Evolutionary conservation across 1,140 invertebrate genomes (phyloP).

Genomic region (Lucilia sericata): DNA sequence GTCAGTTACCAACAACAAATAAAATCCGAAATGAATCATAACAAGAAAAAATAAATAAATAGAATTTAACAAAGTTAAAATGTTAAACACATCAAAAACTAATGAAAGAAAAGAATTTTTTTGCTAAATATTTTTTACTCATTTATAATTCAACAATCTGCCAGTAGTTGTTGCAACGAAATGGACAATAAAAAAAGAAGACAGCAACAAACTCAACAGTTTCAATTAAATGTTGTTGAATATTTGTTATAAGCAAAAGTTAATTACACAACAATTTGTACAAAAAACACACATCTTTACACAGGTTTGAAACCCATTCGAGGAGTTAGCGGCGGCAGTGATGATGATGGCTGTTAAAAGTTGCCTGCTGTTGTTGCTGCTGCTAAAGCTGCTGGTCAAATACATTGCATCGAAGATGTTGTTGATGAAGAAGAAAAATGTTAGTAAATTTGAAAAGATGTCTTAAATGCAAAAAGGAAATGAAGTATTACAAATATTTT

Average conservation of each 20-base stretch:
- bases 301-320: not conserved
- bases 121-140: not conserved
- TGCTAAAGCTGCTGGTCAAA: no score
- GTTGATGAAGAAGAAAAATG: no score
- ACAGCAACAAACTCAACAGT: constrained; percentile 2
- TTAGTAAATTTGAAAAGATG: no score
- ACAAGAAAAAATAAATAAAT: not conserved
- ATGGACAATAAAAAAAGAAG: no score
- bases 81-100: constrained; percentile 21
- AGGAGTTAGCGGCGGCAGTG: no score
- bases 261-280: constrained; percentile 44
- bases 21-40: not conserved
- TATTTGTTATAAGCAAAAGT: constrained; percentile 38
- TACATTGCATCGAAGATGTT: no score
- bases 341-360: no score
- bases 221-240: constrained; percentile 43
- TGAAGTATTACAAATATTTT: no score
- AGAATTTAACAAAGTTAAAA: constrained; percentile 9
- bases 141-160: not conserved
- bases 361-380: no score
- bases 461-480: no score
- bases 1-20: not conserved
- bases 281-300: no score
- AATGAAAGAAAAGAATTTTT: constrained; percentile 24
- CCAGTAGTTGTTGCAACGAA: not conserved